Evolutionary conservation across 2,113 vertebrate genomes (phyloP), one percentile per base, ranked within the genome.

Genomic region (Erythrocercus mccallii): DNA sequence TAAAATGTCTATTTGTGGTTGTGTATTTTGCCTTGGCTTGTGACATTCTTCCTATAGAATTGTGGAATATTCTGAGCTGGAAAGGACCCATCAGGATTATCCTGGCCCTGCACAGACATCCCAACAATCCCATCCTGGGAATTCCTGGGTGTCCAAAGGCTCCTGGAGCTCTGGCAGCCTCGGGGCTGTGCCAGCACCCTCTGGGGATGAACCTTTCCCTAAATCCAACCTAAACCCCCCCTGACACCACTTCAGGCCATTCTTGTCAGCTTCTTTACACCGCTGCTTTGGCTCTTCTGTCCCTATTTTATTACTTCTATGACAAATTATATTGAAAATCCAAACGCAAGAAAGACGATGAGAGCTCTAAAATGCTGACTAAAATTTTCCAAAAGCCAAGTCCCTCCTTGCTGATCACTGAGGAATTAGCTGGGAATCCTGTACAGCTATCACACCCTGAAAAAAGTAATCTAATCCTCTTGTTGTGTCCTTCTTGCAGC

Each of bases 391-490:
- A 33, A 62, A 88, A 64, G 22, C 10, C 60, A 23, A 12, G 11
- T 44, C 15, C 9, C 20, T 83, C 50, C 35, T 9, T 30, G 28
- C 15, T 0, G 0, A 4, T 40, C 2, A 0, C 7, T 18, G n/a
- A 71, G 24, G n/a, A 65, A 38, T 82, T 40, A 37, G 4, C 35
- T 82, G 78, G 18, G 25, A 42, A 20, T 33, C 3, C 9, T 18
- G 1, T 3, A 4, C 23, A 56, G 70, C 33, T 70, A 8, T 54
- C 60, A 27, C 0, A 24, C 6, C 19, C 48, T 3, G 2, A 17
- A 30, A 37, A 60, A 81, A 30, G 11, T 7, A 48, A 83, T 40
- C 40, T 7, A 48, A 83, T 66, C 50, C 25, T 35, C 33, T 20
- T 17, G 33, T n/a, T 61, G 1, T 40, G 1, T 61, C 76, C 62